Conservation (phyloP, 2,113 vertebrate genomes). For the Austrofundulus limnaeus region DNA sequence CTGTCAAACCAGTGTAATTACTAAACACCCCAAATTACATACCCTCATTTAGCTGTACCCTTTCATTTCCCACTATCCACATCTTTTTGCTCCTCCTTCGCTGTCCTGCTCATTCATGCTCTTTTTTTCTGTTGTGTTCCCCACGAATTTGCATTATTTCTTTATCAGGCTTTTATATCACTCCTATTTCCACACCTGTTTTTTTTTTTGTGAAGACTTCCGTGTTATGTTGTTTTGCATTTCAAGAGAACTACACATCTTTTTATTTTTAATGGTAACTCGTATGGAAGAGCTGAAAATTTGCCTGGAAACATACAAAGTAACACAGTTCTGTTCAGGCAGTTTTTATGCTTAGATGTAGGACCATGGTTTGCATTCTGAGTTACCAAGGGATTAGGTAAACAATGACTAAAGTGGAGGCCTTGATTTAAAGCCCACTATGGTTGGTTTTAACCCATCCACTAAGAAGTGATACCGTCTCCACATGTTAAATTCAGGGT, state of each 20-base stretch:
- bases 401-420: conserved; percentile 15
- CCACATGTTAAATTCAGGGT: conserved; percentile 40
- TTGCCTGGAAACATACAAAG: conserved; percentile 12
- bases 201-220: too few species aligned
- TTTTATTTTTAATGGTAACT: conserved; percentile 4
- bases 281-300: background rate
- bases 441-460: conserved; percentile 25
- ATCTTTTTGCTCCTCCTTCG: conserved; percentile 57
- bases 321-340: conserved; percentile 7
- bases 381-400: conserved; percentile 34
- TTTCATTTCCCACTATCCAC: conserved; percentile 74
- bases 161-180: conserved; percentile 27
- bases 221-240: background rate
- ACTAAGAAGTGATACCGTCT: conserved; percentile 21
- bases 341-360: conserved; percentile 19
- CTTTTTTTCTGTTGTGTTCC: conserved; percentile 5
- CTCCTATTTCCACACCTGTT: conserved; percentile 38
- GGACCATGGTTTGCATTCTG: conserved; percentile 9
- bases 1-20: conserved; percentile 77
- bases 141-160: conserved; percentile 13
- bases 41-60: conserved; percentile 75
- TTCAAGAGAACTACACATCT: conserved; percentile 6
- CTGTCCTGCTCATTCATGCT: conserved; percentile 43
- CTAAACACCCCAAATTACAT: conserved; percentile 80
- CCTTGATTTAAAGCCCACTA: conserved; percentile 34